Percentiles rank a stretch among this genome's conserved stretches.
These are phyloP conservation scores for Ectobius pallidus DNA, from an alignment of 2,888 invertebrate species.

Conservation along the genomic window DNA sequence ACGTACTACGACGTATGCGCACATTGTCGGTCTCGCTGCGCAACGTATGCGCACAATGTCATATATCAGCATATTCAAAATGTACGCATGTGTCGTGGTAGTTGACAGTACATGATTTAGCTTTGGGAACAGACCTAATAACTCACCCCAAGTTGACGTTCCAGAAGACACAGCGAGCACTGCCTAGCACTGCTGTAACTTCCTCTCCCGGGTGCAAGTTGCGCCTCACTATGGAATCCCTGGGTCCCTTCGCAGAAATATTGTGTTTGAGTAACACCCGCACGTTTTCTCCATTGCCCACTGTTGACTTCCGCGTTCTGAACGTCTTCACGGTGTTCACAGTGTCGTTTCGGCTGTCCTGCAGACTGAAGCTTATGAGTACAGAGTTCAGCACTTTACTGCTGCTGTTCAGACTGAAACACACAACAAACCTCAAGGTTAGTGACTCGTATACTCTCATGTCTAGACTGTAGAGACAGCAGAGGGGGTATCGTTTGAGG, in stretches of 20 bases:
- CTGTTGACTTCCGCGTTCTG: not conserved
- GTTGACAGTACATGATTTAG: no score
- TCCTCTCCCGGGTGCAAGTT: constrained; percentile 8
- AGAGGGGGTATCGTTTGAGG: no score
- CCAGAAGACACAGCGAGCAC: constrained; percentile 32
- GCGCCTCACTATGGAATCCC: not conserved
- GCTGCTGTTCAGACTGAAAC: not conserved
- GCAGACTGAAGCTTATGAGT: constrained; percentile 23
- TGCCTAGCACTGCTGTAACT: constrained; percentile 24
- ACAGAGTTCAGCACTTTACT: constrained; percentile 23
- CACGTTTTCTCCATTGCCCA: not conserved
- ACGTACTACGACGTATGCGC: no score
- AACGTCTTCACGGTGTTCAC: not conserved
- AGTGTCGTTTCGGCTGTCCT: not conserved
- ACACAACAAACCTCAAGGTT: not conserved
- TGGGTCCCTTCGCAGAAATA: constrained; percentile 12
- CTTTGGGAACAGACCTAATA: no score
- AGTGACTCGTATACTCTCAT: no score
- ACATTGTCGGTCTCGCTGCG: no score
- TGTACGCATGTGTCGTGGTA: no score
- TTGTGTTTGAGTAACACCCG: constrained; percentile 9
- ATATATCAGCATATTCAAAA: no score
- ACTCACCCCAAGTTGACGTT: constrained; percentile 11
- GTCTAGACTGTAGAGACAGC: no score
- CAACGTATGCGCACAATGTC: no score